phyloP scores from a whole-genome alignment of 2,888 invertebrate species.

The Drosophila paramelanica region DNA sequence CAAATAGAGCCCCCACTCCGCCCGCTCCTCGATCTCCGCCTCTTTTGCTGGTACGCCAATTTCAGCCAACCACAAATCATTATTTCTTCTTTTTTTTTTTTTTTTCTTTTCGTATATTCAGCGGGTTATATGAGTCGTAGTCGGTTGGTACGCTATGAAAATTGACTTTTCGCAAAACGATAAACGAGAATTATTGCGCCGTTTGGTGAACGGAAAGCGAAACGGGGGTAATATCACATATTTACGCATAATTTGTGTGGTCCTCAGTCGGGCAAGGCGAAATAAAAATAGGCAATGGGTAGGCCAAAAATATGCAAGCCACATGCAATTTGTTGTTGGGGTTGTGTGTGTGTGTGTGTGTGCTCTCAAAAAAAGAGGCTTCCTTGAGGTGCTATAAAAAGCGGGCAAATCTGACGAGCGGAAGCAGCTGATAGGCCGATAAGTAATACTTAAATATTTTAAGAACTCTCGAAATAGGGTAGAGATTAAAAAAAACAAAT shows the following conservation, averaged over 20 bases:
- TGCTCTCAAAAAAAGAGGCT: constrained; percentile 17
- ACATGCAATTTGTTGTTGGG: constrained; percentile 44
- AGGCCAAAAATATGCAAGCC: constrained; percentile 61
- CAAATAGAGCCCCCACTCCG: background rate
- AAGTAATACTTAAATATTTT: constrained; percentile 15
- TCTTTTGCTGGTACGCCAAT: constrained; percentile 52
- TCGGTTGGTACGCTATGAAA: constrained; percentile 58
- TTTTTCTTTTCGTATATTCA: constrained; percentile 43
- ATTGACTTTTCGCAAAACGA: constrained; percentile 76
- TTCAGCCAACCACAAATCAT: constrained; percentile 72
- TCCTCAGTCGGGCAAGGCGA: constrained; percentile 49
- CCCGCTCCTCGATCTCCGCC: background rate
- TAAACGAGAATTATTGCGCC: constrained; percentile 67
- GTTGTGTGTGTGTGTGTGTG: constrained; percentile 9
- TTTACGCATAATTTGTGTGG: constrained; percentile 75
- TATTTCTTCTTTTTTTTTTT: too few relatives aligned
- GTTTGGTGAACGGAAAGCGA: constrained; percentile 9
- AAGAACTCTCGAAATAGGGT: too few relatives aligned
- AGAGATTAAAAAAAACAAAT: too few relatives aligned
- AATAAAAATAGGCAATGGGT: constrained; percentile 56
- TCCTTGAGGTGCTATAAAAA: constrained; percentile 57
- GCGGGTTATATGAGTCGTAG: constrained; percentile 48
- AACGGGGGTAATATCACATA: constrained; percentile 43
- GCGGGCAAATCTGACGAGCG: constrained; percentile 48
- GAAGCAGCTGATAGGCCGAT: constrained; percentile 54